Percentiles rank a stretch among this genome's conserved stretches.
These are phyloP conservation scores for Eristalis arbustorum DNA, from an alignment of 2,888 invertebrate genomes.

Conservation along the genomic window DNA sequence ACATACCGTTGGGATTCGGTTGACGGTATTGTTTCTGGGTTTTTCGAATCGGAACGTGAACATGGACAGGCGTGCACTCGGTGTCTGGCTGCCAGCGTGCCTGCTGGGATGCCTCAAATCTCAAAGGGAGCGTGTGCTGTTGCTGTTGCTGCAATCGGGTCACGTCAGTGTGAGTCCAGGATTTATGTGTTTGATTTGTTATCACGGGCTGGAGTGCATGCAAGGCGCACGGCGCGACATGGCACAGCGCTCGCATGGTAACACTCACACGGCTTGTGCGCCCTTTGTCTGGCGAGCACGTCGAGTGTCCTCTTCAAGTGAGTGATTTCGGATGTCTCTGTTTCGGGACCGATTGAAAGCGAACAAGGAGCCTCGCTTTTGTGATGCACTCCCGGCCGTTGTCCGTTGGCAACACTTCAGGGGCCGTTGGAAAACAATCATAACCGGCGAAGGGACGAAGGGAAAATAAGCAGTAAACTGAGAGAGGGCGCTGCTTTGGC, in stretches of 20 bases:
- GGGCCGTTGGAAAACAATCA: neutral
- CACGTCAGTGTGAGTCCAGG: slow-evolving; percentile 45
- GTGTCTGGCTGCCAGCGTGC: slow-evolving; percentile 34
- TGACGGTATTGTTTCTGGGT: slow-evolving; percentile 4
- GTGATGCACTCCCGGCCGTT: neutral
- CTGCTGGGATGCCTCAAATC: slow-evolving; percentile 15
- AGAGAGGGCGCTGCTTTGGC: neutral
- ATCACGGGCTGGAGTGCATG: neutral
- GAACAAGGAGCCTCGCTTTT: neutral
- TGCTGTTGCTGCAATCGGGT: slow-evolving; percentile 39
- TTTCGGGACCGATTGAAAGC: neutral
- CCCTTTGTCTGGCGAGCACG: neutral
- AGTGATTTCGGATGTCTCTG: slow-evolving; percentile 3
- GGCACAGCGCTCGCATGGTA: neutral
- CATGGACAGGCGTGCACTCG: slow-evolving; percentile 1
- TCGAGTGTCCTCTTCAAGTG: neutral
- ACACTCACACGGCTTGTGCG: neutral
- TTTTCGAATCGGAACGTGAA: slow-evolving; percentile 13
- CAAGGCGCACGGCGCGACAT: neutral
- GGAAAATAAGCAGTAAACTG: neutral
- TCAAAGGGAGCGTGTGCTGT: slow-evolving; percentile 34
- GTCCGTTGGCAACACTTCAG: neutral
- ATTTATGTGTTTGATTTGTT: slow-evolving; percentile 18
- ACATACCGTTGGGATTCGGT: slow-evolving; percentile 31
- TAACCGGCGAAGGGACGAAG: neutral